Base-by-base conservation (phyloP, 2,797 vertebrate species). In the Rhinoraja longicauda region DNA sequence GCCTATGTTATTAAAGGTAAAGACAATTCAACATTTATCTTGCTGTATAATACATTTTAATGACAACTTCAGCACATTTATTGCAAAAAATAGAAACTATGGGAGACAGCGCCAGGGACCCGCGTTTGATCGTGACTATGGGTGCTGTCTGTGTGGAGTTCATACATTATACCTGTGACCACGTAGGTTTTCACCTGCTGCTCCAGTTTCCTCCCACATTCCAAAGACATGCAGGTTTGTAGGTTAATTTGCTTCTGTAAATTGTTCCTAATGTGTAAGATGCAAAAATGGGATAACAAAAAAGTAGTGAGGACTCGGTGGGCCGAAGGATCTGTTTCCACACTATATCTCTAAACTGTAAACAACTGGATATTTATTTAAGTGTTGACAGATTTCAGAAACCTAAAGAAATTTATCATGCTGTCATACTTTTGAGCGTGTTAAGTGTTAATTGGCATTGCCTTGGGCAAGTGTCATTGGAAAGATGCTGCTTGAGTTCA, bases 1-100 rank as follows among this genome's bases (percentile, higher is more conserved):
- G 98, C 98, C 1, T 98, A 98, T 0, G 97, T 98, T 94, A 98
- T 99, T 94, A 99, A 99, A 99, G 99, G 99, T 99, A 97, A 5
- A 64, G 0, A 81, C 59, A 39, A 4, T 81, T 73, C 7, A 29
- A 93, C 64, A 57, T 93, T 93, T 76, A 93, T 53, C 45, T 78
- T 73, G 19, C 90, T 73, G 24, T 73, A 26, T 7, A 73, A 0
- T 29, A 13, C 10, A 12, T 45, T 29, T 73, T 73, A 53, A 29
- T 53, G 64, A 8, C 88, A 45, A 70, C 67, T 39, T 91, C 17
- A 39, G 21, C 17, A 53, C 39, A 53, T 73, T 0, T 53, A 24
- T 10, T 12, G 88, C 4, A 91, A 45, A 73, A 24, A 21, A 4
- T 32, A 57, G 62, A 32, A 62, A 62, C 57, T n/a, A 29, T 4